Base-by-base conservation (phyloP, 2,113 vertebrate genomes). In the Spermophilus dauricus region DNA sequence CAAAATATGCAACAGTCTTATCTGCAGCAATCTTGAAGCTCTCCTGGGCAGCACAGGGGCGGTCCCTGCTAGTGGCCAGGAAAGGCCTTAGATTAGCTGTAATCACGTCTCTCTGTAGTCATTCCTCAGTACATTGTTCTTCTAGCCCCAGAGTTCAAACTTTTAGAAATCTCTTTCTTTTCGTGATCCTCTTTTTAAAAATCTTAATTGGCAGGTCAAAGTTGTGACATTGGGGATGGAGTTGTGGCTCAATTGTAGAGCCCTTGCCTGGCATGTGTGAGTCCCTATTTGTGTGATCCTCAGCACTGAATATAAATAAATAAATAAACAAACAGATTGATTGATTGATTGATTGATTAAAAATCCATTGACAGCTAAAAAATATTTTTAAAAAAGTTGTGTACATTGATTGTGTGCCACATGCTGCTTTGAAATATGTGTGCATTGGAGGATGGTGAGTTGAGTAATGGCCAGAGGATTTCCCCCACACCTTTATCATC, bases 61-160 rank as follows among this genome's bases (percentile, higher is more conserved):
- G 9, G 4, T 39, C 34, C 22, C 9, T 42, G 0, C 12, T 26
- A 13, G 26, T 11, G 10, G 5, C 1, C 7, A 45, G 22, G 65
- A 24, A 45, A n/a, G 14, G 5, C 8, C 42, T 17, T 26, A 34
- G 7, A 58, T 77, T 39, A 42, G 37, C 34, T 51, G 2, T 4
- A 12, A 28, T 3, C 8, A 22, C 42, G 69, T 87, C 73, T 53
- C 8, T 22, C 32, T n/a, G 26, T 8, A 75, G 16, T 16, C 48
- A 32, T 16, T 63, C 48, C 28, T 8, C 34, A 20, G 1, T 1
- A 8, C 4, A 24, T 8, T 73, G 10, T n/a, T 78, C 37, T 45
- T 88, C 45, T 39, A 11, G 34, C 20, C 28, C 32, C 58, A 61
- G 61, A 67, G 77, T 42, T 16, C 61, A 92, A 89, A 34, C 22